Evolutionary conservation across 2,888 invertebrate species (phyloP), one percentile per base, ranked within the genome.

Genomic region (Ecliptopera silaceata): DNA sequence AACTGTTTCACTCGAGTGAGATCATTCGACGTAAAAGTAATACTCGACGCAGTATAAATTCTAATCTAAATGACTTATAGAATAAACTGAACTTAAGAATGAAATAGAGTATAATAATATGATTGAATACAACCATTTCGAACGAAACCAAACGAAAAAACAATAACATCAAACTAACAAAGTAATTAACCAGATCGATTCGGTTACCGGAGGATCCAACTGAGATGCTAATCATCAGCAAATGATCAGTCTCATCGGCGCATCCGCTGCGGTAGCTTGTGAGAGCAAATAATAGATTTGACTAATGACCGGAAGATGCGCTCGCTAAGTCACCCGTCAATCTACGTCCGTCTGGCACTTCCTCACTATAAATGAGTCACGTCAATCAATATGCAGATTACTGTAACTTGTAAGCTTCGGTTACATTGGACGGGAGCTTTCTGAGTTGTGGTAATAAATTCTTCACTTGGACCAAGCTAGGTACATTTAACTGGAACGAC

Each of bases 301-400:
- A 55, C 56, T 68, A 59, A 68, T 66, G 66, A 54, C 63, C 64
- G 68, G 64, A 66, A 64, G 65, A 60, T 52, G 42, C 50, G 38
- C 50, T 36, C 39, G 43, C 56, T 48, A 49, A 56, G 58, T 31
- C 44, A 48, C 34, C 45, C 38, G 60, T 56, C 56, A 50, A 47
- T 53, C 57, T 32, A 47, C 59, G 59, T 60, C 56, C 52, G 59
- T 55, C 54, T 34, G 54, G 26, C 56, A 56, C 52, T 61, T 64
- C 66, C 64, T 64, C 41, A 42, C 26, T 46, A 43, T 58, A 64
- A 66, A 66, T 64, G 61, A 66, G 58, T 56, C 64, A 56, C 58
- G 63, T 64, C 66, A 63, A 63, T 64, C 66, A 66, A 48, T 61
- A 61, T 58, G 51, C 32, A 48, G 57, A 61, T 61, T 58, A 51